A percentile compares a stretch with the other conserved stretches of the same genome.
These are phyloP conservation scores for Hemicentrotus pulcherrimus DNA, from an alignment of 35 echinoderm and acorn worm genomes.

Conservation along the genomic window DNA sequence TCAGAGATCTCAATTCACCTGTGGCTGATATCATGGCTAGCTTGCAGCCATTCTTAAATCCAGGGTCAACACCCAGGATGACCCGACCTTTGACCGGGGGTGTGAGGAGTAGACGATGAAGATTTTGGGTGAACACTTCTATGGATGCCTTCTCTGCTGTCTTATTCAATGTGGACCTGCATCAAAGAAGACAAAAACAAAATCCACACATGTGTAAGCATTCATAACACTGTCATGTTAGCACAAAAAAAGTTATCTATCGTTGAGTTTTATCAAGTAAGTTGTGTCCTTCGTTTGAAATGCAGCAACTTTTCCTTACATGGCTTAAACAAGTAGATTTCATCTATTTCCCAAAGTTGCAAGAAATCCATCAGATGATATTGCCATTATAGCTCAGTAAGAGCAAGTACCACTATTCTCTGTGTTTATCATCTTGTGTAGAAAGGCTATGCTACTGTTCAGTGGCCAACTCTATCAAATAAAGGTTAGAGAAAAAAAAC, in stretches of 20 bases:
- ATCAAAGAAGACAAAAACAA: constrained; percentile 12
- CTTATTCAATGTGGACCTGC: constrained; percentile 86
- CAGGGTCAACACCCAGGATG: constrained; percentile 89
- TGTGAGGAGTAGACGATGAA: constrained; percentile 77
- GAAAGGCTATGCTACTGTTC: too few relatives aligned
- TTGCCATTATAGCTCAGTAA: too few relatives aligned
- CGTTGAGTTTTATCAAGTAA: background rate
- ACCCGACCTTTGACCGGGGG: constrained; percentile 77
- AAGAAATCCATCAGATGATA: too few relatives aligned
- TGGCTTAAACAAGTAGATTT: too few relatives aligned
- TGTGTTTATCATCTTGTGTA: too few relatives aligned
- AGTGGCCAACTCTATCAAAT: too few relatives aligned
- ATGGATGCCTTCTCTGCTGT: constrained; percentile 79
- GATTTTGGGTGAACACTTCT: constrained; percentile 83
- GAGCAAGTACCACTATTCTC: too few relatives aligned
- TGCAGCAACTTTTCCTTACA: background rate
- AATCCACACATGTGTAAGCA: background rate
- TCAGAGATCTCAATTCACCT: constrained; percentile 48
- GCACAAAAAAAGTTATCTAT: background rate
- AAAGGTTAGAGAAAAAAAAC: too few relatives aligned
- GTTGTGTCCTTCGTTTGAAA: background rate
- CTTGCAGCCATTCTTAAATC: constrained; percentile 89
- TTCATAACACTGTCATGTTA: background rate
- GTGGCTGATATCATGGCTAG: constrained; percentile 76
- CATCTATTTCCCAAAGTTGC: too few relatives aligned